These are phyloP conservation scores for Aptenodytes forsteri DNA, from an alignment of 2,113 vertebrate species.

Conservation along the genomic window DNA sequence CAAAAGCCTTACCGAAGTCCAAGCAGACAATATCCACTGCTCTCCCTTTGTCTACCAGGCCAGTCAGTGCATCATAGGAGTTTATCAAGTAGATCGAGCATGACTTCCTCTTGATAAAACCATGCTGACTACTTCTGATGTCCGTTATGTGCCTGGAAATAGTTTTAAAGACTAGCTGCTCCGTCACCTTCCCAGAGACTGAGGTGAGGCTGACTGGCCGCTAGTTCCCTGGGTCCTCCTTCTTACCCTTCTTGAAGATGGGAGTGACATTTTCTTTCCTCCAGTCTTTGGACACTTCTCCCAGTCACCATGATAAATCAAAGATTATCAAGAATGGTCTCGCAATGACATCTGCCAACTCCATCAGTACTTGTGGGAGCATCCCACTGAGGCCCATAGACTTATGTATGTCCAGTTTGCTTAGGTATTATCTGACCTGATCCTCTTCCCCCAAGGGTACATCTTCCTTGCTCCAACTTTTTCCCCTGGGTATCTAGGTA, in stretches of 20 bases:
- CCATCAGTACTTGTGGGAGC: neutral
- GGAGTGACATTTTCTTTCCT: neutral
- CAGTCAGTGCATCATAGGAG: neutral
- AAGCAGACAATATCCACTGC: neutral
- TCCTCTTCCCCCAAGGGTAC: neutral
- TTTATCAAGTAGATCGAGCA: neutral
- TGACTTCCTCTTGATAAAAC: neutral
- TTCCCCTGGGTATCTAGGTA: neutral
- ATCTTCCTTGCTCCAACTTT: neutral
- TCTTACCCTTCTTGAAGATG: neutral
- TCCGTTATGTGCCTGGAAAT: no score
- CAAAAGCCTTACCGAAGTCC: neutral
- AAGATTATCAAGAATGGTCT: neutral
- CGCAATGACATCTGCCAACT: rapidly evolving
- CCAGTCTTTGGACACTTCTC: neutral
- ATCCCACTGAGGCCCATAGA: rapidly evolving
- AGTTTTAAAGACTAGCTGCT: neutral
- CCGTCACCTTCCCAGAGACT: neutral
- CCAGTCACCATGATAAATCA: neutral
- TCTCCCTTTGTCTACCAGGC: neutral
- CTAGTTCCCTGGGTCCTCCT: neutral
- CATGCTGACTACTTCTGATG: neutral
- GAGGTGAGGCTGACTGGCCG: neutral
- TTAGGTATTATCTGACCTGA: neutral
- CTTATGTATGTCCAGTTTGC: neutral